Evolutionary conservation across 2,113 vertebrate genomes (phyloP).

Genomic region (Alligator sinensis): DNA sequence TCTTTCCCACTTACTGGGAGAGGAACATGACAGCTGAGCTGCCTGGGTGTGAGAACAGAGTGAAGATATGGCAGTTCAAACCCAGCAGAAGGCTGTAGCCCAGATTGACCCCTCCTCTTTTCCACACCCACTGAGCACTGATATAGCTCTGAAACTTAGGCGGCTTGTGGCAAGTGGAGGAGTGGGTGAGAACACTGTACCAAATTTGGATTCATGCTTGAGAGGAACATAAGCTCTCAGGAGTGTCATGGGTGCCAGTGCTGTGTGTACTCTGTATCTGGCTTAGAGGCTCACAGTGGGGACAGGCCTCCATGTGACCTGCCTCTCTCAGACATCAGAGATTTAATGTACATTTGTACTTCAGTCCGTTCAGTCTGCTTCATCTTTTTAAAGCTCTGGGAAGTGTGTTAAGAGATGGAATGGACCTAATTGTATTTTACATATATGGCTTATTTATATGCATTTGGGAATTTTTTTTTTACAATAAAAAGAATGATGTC

Average conservation of each 20-base stretch:
- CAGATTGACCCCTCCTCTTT: slow-evolving; percentile 65
- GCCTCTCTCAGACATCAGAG: slow-evolving; percentile 68
- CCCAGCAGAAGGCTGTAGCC: slow-evolving; percentile 62
- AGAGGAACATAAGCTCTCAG: slow-evolving; percentile 25
- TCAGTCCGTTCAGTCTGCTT: slow-evolving; percentile 56
- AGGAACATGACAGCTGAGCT: slow-evolving; percentile 58
- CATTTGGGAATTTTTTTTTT: slow-evolving; percentile 74
- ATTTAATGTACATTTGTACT: slow-evolving; percentile 67
- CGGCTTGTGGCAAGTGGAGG: slow-evolving; percentile 44
- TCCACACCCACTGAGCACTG: slow-evolving; percentile 38
- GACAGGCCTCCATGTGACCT: slow-evolving; percentile 65
- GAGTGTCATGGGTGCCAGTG: slow-evolving; percentile 49
- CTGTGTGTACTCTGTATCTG: slow-evolving; percentile 70
- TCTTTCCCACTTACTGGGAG: slow-evolving; percentile 31
- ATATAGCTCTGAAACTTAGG: slow-evolving; percentile 10
- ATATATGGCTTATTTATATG: slow-evolving; percentile 80
- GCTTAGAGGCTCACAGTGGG: slow-evolving; percentile 67
- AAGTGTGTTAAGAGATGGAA: slow-evolving; percentile 70
- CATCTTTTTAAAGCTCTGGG: slow-evolving; percentile 69
- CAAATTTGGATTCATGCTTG: slow-evolving; percentile 49
- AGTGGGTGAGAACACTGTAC: slow-evolving; percentile 54
- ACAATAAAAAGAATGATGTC: slow-evolving; percentile 75
- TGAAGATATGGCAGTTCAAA: not conserved
- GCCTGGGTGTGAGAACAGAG: slow-evolving; percentile 21
- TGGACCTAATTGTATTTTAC: slow-evolving; percentile 71